Percentiles rank a stretch among this genome's conserved stretches.
Conservation (phyloP, 64 coral and sea anemone genomes). For the Acropora tenuis region DNA sequence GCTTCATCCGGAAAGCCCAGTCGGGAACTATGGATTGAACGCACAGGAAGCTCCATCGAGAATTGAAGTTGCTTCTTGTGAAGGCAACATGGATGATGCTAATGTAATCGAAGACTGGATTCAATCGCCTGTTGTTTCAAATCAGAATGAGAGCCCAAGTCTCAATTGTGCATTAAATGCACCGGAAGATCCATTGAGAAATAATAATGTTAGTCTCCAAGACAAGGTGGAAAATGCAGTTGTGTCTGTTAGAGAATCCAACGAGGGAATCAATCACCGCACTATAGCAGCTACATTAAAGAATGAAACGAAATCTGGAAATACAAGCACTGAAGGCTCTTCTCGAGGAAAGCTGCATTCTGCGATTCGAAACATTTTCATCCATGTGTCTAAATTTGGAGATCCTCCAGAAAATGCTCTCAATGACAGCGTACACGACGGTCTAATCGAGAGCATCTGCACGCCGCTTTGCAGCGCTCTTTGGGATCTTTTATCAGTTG, state of each 20-base stretch:
- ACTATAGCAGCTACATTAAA: no score
- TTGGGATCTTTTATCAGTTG: conserved; percentile 30
- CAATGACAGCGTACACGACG: conserved; percentile 15
- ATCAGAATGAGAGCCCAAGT: not conserved
- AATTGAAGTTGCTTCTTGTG: no score
- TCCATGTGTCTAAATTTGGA: not conserved
- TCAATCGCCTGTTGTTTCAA: no score
- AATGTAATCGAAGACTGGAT: no score
- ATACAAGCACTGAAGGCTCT: not conserved
- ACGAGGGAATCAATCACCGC: not conserved
- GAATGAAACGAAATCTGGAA: not conserved
- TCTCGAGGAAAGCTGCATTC: not conserved
- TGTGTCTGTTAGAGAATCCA: no score
- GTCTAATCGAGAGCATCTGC: not conserved
- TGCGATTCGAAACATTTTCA: conserved; percentile 11
- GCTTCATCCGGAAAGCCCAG: not conserved
- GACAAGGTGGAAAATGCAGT: not conserved
- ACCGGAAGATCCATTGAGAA: not conserved
- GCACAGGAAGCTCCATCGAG: not conserved
- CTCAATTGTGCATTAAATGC: not conserved
- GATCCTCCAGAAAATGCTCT: not conserved
- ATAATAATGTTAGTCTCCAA: not conserved
- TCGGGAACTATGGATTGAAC: not conserved
- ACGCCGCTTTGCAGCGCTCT: conserved; percentile 15
- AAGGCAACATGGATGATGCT: no score